These are phyloP conservation scores for Zelleria hepariella DNA, from an alignment of 2,888 invertebrate species.

Conservation along the genomic window DNA sequence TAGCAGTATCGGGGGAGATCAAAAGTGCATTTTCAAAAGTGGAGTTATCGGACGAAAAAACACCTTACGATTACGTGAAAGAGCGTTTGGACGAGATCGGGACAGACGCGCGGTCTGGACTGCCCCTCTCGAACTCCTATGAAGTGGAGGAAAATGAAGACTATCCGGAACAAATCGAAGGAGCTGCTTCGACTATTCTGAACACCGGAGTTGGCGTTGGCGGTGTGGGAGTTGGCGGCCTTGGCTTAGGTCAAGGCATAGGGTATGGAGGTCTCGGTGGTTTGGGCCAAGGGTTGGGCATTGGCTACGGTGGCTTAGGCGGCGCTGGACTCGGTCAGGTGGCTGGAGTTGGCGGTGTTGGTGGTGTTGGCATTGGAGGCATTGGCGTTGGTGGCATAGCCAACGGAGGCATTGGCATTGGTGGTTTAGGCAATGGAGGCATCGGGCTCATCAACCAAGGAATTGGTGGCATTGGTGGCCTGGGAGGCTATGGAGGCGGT, in stretches of 20 bases:
- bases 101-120: constrained; percentile 39
- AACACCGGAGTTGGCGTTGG: constrained; percentile 32
- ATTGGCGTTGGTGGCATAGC: constrained; percentile 17
- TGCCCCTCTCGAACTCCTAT: constrained; percentile 63
- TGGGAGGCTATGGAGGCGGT: constrained; percentile 28
- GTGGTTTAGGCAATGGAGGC: constrained; percentile 21
- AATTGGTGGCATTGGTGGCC: constrained; percentile 24
- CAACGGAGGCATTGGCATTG: constrained; percentile 15
- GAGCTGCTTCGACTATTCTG: constrained; percentile 53
- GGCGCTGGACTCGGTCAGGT: constrained; percentile 29
- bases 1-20: constrained; percentile 30
- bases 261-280: constrained; percentile 22
- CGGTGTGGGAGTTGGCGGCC: constrained; percentile 23
- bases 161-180: constrained; percentile 59
- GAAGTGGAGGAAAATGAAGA: constrained; percentile 74
- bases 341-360: constrained; percentile 21
- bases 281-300: constrained; percentile 29
- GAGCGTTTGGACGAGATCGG: constrained; percentile 48
- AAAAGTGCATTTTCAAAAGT: constrained; percentile 28
- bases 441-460: constrained; percentile 43
- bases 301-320: constrained; percentile 30
- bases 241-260: constrained; percentile 19
- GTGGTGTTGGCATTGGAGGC: constrained; percentile 22
- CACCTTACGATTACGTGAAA: constrained; percentile 60
- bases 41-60: constrained; percentile 51